A percentile compares a stretch with the other conserved stretches of the same genome.
These are phyloP conservation scores for Rhynchomys soricoides DNA, from an alignment of 2,113 vertebrate genomes.

Conservation along the genomic window DNA sequence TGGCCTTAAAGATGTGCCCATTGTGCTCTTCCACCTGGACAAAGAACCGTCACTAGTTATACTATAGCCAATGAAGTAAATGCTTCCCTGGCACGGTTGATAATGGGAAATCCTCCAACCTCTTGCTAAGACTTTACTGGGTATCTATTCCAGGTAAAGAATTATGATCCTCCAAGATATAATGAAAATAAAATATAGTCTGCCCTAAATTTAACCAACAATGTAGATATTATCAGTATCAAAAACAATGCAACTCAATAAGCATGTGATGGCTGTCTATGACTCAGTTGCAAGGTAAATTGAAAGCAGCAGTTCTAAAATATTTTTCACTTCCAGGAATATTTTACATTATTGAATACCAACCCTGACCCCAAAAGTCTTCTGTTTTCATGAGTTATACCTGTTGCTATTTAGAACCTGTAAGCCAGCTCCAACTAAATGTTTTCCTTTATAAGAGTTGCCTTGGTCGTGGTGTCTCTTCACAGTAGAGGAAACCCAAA, in stretches of 20 bases:
- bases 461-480: background rate
- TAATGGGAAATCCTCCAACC: background rate
- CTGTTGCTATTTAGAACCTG: background rate
- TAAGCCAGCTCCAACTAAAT: background rate
- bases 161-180: conserved; percentile 28
- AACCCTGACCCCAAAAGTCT: background rate
- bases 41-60: conserved; percentile 58
- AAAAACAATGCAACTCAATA: conserved; percentile 53
- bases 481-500: background rate
- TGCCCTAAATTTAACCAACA: background rate
- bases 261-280: background rate
- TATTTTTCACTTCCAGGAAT: background rate
- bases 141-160: background rate
- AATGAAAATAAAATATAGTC: background rate
- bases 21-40: conserved; percentile 97
- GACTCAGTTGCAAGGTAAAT: background rate
- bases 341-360: conserved; percentile 23
- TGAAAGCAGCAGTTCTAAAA: background rate
- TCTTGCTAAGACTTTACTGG: background rate
- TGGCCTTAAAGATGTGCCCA: conserved; percentile 98
- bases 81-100: background rate
- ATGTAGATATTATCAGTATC: background rate
- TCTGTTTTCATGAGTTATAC: background rate
- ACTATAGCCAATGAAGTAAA: conserved; percentile 47
- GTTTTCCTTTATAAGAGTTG: background rate